Percentiles rank a stretch among this genome's conserved stretches.
Conservation (phyloP, 2,888 invertebrate species). For the Chelonus formosanus region DNA sequence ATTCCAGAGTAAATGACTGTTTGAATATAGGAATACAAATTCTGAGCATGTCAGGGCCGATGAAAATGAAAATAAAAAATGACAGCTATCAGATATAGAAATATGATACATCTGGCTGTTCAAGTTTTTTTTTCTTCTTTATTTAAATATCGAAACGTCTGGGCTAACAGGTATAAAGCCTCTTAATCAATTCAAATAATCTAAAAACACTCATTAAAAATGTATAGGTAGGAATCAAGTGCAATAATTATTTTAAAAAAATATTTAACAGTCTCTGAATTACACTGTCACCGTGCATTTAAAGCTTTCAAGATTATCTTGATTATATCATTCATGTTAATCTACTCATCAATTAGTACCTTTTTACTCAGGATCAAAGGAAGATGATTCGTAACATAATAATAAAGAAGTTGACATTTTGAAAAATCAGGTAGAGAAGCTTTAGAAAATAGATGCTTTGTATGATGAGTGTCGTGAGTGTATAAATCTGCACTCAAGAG, state of each 20-base stretch:
- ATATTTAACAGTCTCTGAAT: not conserved
- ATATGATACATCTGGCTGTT: conserved; percentile 27
- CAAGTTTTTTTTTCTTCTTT: conserved; percentile 3
- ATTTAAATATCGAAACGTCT: conserved; percentile 30
- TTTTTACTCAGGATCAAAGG: conserved; percentile 23
- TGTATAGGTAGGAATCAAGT: not conserved
- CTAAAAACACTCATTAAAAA: not conserved
- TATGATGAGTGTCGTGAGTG: too few relatives aligned
- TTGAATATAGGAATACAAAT: not conserved
- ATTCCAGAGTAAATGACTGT: too few relatives aligned
- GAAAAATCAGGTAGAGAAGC: conserved; percentile 3
- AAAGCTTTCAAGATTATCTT: conserved; percentile 21
- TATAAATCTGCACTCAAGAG: conserved; percentile 1
- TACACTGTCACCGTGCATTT: not conserved
- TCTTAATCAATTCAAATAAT: conserved; percentile 28
- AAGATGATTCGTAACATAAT: not conserved
- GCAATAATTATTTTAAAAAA: conserved; percentile 3
- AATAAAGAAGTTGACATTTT: not conserved
- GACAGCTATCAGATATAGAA: conserved; percentile 21
- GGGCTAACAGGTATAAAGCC: conserved; percentile 28
- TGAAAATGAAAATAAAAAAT: conserved; percentile 18
- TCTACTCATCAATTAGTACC: conserved; percentile 34
- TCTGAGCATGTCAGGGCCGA: conserved; percentile 8
- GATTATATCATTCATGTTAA: conserved; percentile 32
- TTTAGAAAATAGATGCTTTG: not conserved